Percentiles rank a stretch among this genome's conserved stretches.
Evolutionary conservation across 1,140 invertebrate species (phyloP).

Genomic region (Pentalonia nigronervosa): DNA sequence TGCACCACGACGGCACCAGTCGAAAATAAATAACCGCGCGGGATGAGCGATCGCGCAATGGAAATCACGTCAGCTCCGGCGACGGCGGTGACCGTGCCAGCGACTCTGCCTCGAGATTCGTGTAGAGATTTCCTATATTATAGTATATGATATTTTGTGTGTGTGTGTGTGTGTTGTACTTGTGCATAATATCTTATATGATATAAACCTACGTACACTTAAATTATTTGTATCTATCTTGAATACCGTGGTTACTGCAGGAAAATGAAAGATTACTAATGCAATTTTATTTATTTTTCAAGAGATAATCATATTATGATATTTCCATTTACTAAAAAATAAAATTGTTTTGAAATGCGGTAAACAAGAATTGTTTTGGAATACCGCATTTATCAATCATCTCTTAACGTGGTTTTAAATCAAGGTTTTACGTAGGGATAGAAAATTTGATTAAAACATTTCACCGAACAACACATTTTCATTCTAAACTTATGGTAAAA

Average conservation of each 20-base stretch:
- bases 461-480: not conserved
- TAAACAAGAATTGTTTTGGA: not conserved
- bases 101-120: not conserved
- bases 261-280: not conserved
- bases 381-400: not conserved
- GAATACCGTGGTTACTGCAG: not conserved
- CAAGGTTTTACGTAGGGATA: not conserved
- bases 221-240: not conserved
- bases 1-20: not conserved
- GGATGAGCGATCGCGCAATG: constrained; percentile 44
- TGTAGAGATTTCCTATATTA: constrained; percentile 21
- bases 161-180: not conserved
- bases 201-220: not conserved
- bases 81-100: constrained; percentile 9
- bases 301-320: not conserved
- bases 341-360: not conserved
- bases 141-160: not conserved
- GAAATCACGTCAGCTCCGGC: constrained; percentile 40
- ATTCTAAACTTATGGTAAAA: not conserved
- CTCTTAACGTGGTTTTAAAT: not conserved
- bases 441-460: not conserved
- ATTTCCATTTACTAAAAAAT: not conserved
- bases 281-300: not conserved
- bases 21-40: constrained; percentile 52
- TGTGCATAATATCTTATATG: not conserved